Evolutionary conservation across 2,888 invertebrate genomes (phyloP), one percentile per base, ranked within the genome.

Genomic region (Octonoba sinensis): DNA sequence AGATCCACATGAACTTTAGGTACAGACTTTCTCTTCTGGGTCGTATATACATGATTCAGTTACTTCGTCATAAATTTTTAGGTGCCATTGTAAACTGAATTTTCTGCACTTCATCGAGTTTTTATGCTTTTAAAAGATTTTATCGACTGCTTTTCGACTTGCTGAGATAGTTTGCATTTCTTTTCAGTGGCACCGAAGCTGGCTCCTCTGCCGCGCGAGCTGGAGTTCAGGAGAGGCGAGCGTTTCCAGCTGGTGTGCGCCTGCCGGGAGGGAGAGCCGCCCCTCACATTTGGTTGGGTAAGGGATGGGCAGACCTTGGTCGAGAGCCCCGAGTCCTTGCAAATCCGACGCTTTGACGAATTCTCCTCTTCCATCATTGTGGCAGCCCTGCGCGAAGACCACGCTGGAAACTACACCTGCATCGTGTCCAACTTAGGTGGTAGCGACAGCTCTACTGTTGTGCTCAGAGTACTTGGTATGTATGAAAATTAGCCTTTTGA

Each of bases 341-440:
- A 71, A 1, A 66, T 83, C 11, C 59, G 81, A 1, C 49, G 79
- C 15, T 73, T 81, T 20, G 83, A 83, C 47, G 83, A 78, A 20
- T 83, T 75, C 67, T 83, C 83, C 13, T 81, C 83, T 8, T 74
- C 76, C 27, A 65, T 83, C 24, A 76, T 70, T 6, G 64, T 83
- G 22, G 36, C 77, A 0, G 71, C 79, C 1, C 67, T 83, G 18
- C 44, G 75, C 51, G 81, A 81, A 20, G 79, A 81, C 27, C 67
- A 81, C 47, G 56, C 79, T 0, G 83, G 81, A 0, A 83, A 83
- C 46, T 83, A 83, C 57, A 83, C 83, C 12, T 83, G 83, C 57
- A 70, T 81, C 36, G 83, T 81, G 11, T 75, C 79, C 57, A 83
- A 81, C 27, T 62, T 60, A 20, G 83, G 65, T 12, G 83, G 83